phyloP scores from a whole-genome alignment of 2,797 vertebrate species.

The Brachyalestes nurse region DNA sequence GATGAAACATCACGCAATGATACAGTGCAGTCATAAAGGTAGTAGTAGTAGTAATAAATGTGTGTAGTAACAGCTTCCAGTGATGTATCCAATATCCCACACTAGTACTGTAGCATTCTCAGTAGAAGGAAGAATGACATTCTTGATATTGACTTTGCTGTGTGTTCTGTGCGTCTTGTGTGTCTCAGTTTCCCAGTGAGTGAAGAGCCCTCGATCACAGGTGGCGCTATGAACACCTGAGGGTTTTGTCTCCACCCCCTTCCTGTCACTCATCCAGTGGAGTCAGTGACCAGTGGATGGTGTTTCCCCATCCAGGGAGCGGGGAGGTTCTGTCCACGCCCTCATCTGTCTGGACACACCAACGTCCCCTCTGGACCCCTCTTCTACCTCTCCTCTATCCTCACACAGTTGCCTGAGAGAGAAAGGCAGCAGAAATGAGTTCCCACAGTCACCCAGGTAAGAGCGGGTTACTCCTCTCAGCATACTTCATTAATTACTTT shows the following conservation, averaged over 20 bases:
- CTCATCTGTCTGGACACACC: conserved; percentile 48
- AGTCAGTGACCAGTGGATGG: conserved; percentile 61
- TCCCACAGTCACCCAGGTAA: conserved; percentile 77
- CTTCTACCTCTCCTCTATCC: conserved; percentile 9
- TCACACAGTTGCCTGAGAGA: conserved; percentile 30
- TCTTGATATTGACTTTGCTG: conserved; percentile 4
- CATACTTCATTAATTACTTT: not conserved
- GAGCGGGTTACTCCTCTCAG: conserved; percentile 30
- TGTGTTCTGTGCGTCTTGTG: conserved; percentile 39
- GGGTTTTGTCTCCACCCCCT: conserved; percentile 27
- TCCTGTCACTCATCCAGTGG: conserved; percentile 40
- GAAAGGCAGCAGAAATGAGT: conserved; percentile 67
- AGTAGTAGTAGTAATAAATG: not conserved
- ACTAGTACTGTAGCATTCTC: not conserved
- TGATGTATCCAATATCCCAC: no score
- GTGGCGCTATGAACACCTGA: conserved; percentile 59
- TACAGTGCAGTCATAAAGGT: no score
- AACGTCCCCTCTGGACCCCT: conserved; percentile 28
- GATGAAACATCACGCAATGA: no score
- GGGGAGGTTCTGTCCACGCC: conserved; percentile 62
- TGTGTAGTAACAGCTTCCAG: not conserved
- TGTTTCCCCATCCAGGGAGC: conserved; percentile 64
- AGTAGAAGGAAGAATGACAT: not conserved
- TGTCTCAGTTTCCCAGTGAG: conserved; percentile 50
- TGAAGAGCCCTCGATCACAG: conserved; percentile 25